A percentile compares a stretch with the other conserved stretches of the same genome.
Evolutionary conservation across 2,888 invertebrate genomes (phyloP).

Genomic region (Myathropa florea): DNA sequence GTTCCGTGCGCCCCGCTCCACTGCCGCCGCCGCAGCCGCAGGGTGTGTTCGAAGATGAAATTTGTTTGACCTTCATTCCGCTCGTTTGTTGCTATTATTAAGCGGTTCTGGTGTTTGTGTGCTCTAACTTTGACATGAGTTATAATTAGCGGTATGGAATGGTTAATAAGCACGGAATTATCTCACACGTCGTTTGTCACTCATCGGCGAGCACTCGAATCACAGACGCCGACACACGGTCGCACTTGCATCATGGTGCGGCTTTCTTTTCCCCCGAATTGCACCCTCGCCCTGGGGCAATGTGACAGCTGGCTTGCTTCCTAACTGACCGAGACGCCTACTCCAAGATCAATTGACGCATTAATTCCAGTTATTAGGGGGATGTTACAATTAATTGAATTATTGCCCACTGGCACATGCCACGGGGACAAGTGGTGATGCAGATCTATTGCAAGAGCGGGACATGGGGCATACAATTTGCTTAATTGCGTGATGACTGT

Average conservation of each 20-base stretch:
- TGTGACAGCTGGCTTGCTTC: neutral
- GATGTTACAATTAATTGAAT: slow-evolving; percentile 65
- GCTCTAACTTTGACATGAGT: slow-evolving; percentile 50
- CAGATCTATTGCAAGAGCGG: slow-evolving; percentile 52
- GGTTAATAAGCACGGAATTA: slow-evolving; percentile 58
- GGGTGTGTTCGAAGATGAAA: slow-evolving; percentile 57
- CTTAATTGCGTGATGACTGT: slow-evolving; percentile 60
- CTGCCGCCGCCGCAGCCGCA: slow-evolving; percentile 23
- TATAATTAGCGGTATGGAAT: slow-evolving; percentile 51
- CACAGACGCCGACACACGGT: slow-evolving; percentile 2
- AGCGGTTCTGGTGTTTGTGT: slow-evolving; percentile 9
- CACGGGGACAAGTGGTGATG: slow-evolving; percentile 24
- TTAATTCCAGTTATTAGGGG: slow-evolving; percentile 55
- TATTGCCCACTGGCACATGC: slow-evolving; percentile 45
- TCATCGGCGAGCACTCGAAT: slow-evolving; percentile 47
- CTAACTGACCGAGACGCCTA: neutral
- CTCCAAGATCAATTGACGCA: slow-evolving; percentile 50
- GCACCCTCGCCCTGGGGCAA: slow-evolving; percentile 2
- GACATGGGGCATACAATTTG: slow-evolving; percentile 41
- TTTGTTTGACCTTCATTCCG: slow-evolving; percentile 67
- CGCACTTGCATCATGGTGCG: slow-evolving; percentile 37
- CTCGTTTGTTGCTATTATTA: slow-evolving; percentile 65
- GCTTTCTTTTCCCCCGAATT: neutral
- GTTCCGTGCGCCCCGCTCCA: neutral
- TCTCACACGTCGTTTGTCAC: slow-evolving; percentile 57